These are phyloP conservation scores for Lota lota DNA, from an alignment of 2,113 vertebrate species.

Conservation along the genomic window DNA sequence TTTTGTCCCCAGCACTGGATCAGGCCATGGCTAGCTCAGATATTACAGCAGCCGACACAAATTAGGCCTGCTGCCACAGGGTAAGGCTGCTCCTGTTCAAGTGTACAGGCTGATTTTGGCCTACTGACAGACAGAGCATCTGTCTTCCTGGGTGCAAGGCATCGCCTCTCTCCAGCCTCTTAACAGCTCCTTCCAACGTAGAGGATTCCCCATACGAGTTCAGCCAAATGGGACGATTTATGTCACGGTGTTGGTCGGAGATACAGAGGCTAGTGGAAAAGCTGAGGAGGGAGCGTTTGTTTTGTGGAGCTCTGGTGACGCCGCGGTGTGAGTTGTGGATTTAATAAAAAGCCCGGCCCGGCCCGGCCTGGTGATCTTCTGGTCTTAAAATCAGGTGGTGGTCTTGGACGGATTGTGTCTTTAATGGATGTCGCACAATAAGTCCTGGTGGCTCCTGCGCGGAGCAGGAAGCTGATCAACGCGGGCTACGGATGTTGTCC, in stretches of 20 bases:
- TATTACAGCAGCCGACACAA: slow-evolving; percentile 29
- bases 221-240: slow-evolving; percentile 17
- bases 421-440: slow-evolving; percentile 20
- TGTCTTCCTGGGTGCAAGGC: slow-evolving; percentile 12
- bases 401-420: slow-evolving; percentile 4
- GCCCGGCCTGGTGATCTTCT: not conserved
- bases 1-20: not conserved
- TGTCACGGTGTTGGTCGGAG: slow-evolving; percentile 8
- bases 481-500: slow-evolving; percentile 14
- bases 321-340: slow-evolving; percentile 12
- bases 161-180: not conserved
- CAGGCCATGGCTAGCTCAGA: slow-evolving; percentile 8
- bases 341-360: slow-evolving; percentile 23
- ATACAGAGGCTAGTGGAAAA: slow-evolving; percentile 8
- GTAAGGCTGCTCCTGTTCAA: slow-evolving; percentile 1
- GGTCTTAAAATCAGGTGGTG: not conserved
- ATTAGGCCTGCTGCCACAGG: slow-evolving; percentile 15
- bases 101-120: slow-evolving; percentile 25
- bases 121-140: slow-evolving; percentile 34
- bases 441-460: slow-evolving; percentile 16
- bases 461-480: slow-evolving; percentile 5
- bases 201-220: not conserved
- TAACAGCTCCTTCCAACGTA: not conserved
- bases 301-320: not conserved
- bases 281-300: not conserved